phyloP scores from a whole-genome alignment of 2,888 invertebrate genomes.

The Nephrotoma appendiculata region DNA sequence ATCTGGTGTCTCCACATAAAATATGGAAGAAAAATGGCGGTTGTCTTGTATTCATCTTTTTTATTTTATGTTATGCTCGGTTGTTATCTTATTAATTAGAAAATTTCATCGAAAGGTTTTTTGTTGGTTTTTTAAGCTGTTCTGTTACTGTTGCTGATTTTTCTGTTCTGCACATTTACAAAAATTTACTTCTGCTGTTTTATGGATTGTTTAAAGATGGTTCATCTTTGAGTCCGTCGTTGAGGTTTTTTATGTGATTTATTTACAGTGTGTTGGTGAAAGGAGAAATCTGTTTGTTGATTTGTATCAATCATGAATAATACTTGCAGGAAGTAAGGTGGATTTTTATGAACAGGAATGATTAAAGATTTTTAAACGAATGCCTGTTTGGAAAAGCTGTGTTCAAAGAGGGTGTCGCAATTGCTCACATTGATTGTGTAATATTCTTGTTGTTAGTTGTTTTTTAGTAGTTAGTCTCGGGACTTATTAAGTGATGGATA shows the following conservation, averaged over 20 bases:
- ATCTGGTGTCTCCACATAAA: background rate
- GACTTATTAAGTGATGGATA: no score
- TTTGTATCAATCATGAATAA: background rate
- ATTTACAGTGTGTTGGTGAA: background rate
- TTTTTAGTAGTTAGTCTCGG: no score
- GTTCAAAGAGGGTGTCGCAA: no score
- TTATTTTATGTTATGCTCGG: background rate
- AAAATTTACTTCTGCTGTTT: background rate
- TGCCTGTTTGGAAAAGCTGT: background rate
- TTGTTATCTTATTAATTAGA: conserved; percentile 3
- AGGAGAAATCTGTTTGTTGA: background rate
- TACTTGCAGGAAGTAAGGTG: background rate
- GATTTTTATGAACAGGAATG: background rate
- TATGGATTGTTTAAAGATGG: background rate
- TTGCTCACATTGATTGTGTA: no score
- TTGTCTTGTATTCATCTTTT: background rate
- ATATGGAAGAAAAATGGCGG: background rate
- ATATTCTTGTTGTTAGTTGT: no score
- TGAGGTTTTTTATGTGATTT: background rate
- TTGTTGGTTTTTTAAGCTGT: background rate
- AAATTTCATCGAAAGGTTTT: conserved; percentile 4
- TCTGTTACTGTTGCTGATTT: background rate
- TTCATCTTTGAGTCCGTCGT: background rate
- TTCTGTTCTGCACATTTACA: background rate
- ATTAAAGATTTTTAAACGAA: background rate